Conservation (phyloP, 1,140 invertebrate species). For the Periplaneta americana region DNA sequence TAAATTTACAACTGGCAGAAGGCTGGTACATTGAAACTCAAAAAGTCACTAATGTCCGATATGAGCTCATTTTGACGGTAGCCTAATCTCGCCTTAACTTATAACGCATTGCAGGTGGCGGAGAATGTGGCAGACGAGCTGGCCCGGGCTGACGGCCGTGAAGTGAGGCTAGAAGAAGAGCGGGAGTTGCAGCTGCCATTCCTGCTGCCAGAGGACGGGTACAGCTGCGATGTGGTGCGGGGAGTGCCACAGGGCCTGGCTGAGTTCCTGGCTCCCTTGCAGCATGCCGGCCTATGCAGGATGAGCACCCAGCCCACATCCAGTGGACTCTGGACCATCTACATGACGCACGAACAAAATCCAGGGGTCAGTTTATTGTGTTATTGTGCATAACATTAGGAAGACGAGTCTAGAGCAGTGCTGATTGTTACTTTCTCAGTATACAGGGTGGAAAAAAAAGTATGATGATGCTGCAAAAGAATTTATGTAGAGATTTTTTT, state of each 20-base stretch:
- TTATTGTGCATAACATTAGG: no score
- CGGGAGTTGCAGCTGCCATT: conserved; percentile 84
- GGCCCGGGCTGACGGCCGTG: conserved; percentile 80
- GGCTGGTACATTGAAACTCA: no score
- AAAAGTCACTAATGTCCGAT: no score
- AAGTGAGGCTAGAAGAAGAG: conserved; percentile 78
- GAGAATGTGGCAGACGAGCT: conserved; percentile 91
- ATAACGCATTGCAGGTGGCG: conserved; percentile 64
- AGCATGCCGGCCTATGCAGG: conserved; percentile 79
- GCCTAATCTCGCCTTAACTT: no score
- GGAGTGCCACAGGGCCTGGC: conserved; percentile 88
- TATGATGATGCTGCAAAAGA: no score
- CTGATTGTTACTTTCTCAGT: no score
- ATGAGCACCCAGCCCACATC: conserved; percentile 85
- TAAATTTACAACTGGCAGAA: no score
- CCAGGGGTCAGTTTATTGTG: conserved; percentile 20
- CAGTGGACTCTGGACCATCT: conserved; percentile 91
- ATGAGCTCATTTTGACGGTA: no score
- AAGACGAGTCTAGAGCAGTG: no score
- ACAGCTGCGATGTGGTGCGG: conserved; percentile 92
- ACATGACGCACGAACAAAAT: conserved; percentile 55
- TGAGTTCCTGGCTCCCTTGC: conserved; percentile 86
- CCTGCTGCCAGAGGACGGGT: conserved; percentile 94
- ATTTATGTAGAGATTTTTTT: no score
- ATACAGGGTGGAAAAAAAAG: no score